Base-by-base conservation (phyloP, 1,140 invertebrate genomes). In the Drosophila bocqueti region DNA sequence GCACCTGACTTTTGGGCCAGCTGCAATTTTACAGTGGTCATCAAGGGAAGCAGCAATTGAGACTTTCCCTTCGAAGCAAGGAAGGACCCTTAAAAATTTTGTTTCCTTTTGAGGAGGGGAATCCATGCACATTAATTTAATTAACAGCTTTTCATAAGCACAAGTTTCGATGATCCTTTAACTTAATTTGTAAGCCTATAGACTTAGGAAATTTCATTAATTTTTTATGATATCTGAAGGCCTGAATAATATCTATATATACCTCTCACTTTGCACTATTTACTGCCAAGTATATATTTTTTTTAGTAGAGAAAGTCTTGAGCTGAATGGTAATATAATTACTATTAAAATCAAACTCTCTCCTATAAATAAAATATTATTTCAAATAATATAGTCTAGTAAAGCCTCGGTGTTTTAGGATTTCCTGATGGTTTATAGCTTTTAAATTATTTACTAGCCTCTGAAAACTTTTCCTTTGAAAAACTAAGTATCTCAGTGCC, bases 1-100 rank as follows among this genome's bases (percentile, higher is more conserved):
- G 79, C 83, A 86, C 83, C 76, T 83, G 67, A 55, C 67, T 71
- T 71, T 71, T 55, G 24, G 49, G 67, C 47, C 64, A 71, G 63
- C 49, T 68, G 67, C 29, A 31, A 71, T 34, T 67, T 46, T 24
- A 68, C 63, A 52, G 49, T 71, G 67, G 67, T 40, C 31, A 55
- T 31, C 13, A 24, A 24, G 21, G 34, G 40, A 24, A 15, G 24
- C 16, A 31, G 6, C n/a, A 38, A 36, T 40, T 71, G 46, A 34
- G 18, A 24, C 21, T 34, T 59, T 63, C 40, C 21, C n/a, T 26
- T 61, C 3, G 24, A 13, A 13, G n/a, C 8, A 4, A 1, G 8
- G 7, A 9, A 10, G 15, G 55, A 24, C 13, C 18, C 36, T 38
- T 11, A 0, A 26, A 52, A 29, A 5, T 47, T 9, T 7, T 18